These are phyloP conservation scores for Cephalopterus ornatus DNA, from an alignment of 2,113 vertebrate species.

Conservation along the genomic window DNA sequence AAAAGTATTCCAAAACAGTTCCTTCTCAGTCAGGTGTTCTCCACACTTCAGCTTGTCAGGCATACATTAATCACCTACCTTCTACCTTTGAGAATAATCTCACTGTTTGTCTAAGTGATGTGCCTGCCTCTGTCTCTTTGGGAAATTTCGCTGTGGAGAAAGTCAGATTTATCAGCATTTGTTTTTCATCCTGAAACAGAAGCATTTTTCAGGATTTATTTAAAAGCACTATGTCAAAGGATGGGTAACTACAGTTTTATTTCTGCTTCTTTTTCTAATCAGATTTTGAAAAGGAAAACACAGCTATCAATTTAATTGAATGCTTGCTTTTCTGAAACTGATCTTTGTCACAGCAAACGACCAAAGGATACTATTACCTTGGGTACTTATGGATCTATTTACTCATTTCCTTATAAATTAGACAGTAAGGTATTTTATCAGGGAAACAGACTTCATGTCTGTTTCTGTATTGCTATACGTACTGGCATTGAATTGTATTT, in stretches of 20 bases:
- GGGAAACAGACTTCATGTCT: neutral
- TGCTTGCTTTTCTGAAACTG: conserved; percentile 6
- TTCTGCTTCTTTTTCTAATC: conserved; percentile 7
- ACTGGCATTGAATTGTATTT: neutral
- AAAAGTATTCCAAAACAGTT: neutral
- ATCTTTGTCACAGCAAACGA: neutral
- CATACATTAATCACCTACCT: neutral
- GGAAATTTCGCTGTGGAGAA: neutral
- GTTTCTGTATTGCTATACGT: neutral
- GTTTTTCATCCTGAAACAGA: neutral
- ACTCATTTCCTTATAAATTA: neutral
- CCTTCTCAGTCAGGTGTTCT: neutral
- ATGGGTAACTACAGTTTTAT: neutral
- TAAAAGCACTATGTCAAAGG: neutral
- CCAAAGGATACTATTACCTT: neutral
- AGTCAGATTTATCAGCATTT: neutral
- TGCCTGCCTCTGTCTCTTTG: neutral
- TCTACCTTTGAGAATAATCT: neutral
- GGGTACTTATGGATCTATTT: neutral
- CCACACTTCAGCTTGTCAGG: neutral
- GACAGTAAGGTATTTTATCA: neutral
- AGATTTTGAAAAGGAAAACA: conserved; percentile 13
- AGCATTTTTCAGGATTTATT: neutral
- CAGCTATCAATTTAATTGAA: conserved; percentile 6
- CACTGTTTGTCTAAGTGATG: neutral